Evolutionary conservation across 2,888 invertebrate genomes (phyloP).

Genomic region (Scelioninae gen. 1): DNA sequence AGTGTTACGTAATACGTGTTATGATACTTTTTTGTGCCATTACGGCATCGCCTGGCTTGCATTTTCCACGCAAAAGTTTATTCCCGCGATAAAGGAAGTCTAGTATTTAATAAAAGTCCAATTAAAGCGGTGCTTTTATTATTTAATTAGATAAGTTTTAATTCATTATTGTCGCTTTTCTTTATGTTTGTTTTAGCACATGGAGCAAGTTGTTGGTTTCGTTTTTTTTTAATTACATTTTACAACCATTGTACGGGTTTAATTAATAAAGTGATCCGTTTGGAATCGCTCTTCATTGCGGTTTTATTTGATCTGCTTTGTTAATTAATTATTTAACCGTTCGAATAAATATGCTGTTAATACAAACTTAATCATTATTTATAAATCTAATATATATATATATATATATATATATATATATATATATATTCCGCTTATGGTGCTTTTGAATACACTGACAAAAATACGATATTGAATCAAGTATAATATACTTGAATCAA

Average conservation of each 20-base stretch:
- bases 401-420: too few relatives aligned
- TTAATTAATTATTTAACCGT: background rate
- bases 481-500: too few relatives aligned
- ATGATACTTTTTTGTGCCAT: constrained; percentile 54
- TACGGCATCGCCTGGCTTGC: constrained; percentile 13
- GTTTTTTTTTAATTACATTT: constrained; percentile 30
- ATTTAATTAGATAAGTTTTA: constrained; percentile 61
- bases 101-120: constrained; percentile 47
- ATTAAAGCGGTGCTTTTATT: constrained; percentile 45
- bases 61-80: constrained; percentile 44
- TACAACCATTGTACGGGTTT: constrained; percentile 17
- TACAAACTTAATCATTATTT: too few relatives aligned
- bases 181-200: constrained; percentile 33
- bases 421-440: too few relatives aligned
- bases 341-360: too few relatives aligned
- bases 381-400: too few relatives aligned
- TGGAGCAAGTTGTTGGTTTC: background rate
- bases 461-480: too few relatives aligned
- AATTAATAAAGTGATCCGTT: constrained; percentile 46
- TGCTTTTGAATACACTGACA: too few relatives aligned
- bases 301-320: constrained; percentile 31
- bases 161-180: constrained; percentile 28
- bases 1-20: constrained; percentile 62
- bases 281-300: constrained; percentile 17
- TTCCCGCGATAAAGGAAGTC: constrained; percentile 10